These are phyloP conservation scores for Adrianichthys oophorus DNA, from an alignment of 2,797 vertebrate species.

Conservation along the genomic window DNA sequence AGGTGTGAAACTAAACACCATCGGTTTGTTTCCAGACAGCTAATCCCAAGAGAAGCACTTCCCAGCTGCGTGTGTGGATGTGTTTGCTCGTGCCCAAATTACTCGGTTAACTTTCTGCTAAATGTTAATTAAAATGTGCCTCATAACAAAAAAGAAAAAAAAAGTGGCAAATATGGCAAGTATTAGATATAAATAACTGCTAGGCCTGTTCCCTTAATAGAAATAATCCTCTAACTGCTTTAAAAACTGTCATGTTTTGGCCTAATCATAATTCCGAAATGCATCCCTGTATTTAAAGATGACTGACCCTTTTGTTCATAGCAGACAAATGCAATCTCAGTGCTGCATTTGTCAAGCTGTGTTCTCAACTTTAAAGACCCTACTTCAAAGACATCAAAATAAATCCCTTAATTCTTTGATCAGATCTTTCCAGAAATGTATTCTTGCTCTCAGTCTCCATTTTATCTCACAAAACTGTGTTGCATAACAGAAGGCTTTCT, in stretches of 20 bases:
- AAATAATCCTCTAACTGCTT: no score
- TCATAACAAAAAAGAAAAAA: not conserved
- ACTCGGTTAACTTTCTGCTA: not conserved
- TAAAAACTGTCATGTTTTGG: not conserved
- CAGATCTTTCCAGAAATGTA: not conserved
- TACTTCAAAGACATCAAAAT: slow-evolving; percentile 1
- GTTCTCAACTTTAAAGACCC: not conserved
- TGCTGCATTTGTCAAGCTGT: not conserved
- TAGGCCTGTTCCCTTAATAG: no score
- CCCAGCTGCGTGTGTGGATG: slow-evolving; percentile 37
- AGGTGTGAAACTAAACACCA: slow-evolving; percentile 61
- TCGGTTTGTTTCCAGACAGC: slow-evolving; percentile 62
- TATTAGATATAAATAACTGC: no score
- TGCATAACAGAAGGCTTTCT: slow-evolving; percentile 1
- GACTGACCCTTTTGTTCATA: slow-evolving; percentile 1
- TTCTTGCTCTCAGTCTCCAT: slow-evolving; percentile 1
- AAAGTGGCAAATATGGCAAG: no score
- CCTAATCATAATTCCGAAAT: no score
- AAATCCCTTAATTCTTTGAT: not conserved
- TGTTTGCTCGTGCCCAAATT: slow-evolving; percentile 9
- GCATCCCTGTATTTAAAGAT: no score
- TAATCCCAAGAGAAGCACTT: slow-evolving; percentile 43
- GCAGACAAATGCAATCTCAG: slow-evolving; percentile 2
- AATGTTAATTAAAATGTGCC: not conserved
- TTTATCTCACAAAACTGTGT: not conserved